Evolutionary conservation across 2,888 invertebrate genomes (phyloP), one percentile per base, ranked within the genome.

Genomic region (Ormyrus pomaceus): DNA sequence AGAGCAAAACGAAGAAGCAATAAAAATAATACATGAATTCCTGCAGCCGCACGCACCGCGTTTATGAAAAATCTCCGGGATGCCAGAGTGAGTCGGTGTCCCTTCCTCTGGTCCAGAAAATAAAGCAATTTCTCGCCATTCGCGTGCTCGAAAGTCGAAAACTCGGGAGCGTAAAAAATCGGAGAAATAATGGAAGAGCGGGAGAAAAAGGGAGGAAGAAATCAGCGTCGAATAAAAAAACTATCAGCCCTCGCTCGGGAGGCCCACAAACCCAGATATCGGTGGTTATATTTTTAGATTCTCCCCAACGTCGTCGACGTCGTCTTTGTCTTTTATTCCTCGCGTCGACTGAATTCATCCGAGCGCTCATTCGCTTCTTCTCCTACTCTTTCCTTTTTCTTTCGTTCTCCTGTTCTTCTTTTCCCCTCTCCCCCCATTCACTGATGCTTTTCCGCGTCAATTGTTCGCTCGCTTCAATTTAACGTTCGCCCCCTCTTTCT

Each of bases 181-280:
- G 50, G 34, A 64, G 34, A 19, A 34, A 46, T 50, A 58, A 58
- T 65, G 53, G 19, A 6, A 5, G 51, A 69, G 5, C 19, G 11
- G 19, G 6, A 46, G 5, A 51, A 59, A 51, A 61, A n/a, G 53
- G 8, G 8, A 46, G 55, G 2, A 11, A 48, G 34, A 53, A 55
- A 66, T 58, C 58, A 11, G 45, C 13, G 45, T 59, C 59, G 53
- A 75, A 75, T 75, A 66, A 75, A 77, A 77, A 77, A 65, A 59
- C 55, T 65, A 77, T 71, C 71, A 50, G 13, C 2, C 13, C 65
- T 56, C 10, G 55, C 10, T 11, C 48, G 13, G 13, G 7, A 51
- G 9, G 11, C 46, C 66, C 66, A 48, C 66, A 78, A 72, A 78
- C 53, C 53, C 66, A 61, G 46, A 78, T 66, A 66, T 78, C 19